Conservation (phyloP, 2,888 invertebrate species). For the Acrobasis consociella region DNA sequence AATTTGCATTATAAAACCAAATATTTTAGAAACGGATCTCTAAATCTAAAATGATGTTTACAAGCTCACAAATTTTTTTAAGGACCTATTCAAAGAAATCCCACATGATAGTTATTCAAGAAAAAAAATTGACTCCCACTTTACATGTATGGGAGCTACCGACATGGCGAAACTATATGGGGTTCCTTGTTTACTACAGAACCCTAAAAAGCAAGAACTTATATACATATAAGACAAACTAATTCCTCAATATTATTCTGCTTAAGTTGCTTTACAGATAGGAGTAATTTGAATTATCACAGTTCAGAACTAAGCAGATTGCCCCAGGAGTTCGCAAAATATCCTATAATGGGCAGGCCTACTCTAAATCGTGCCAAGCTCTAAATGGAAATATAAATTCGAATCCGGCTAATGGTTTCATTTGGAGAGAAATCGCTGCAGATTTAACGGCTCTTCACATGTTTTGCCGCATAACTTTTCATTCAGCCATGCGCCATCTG, state of each 20-base stretch:
- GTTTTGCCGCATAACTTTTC: conserved; percentile 10
- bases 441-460: conserved; percentile 19
- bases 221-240: neutral
- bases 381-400: conserved; percentile 35
- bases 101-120: too few species aligned
- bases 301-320: conserved; percentile 19
- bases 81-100: too few species aligned
- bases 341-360: conserved; percentile 18
- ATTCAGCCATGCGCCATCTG: neutral
- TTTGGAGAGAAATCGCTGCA: conserved; percentile 31
- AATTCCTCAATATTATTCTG: neutral
- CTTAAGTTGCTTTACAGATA: neutral
- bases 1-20: too few species aligned
- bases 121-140: too few species aligned
- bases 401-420: conserved; percentile 42
- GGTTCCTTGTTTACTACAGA: too few species aligned
- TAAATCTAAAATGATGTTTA: too few species aligned
- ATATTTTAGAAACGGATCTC: too few species aligned
- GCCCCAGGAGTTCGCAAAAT: conserved; percentile 9
- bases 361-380: conserved; percentile 16
- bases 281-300: conserved; percentile 6
- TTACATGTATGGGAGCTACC: too few species aligned
- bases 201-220: too few species aligned
- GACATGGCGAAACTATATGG: too few species aligned
- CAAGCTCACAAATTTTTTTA: too few species aligned